Percentiles rank a stretch among this genome's conserved stretches.
Conservation (phyloP, 2,888 invertebrate genomes). For the Mayetiola destructor region DNA sequence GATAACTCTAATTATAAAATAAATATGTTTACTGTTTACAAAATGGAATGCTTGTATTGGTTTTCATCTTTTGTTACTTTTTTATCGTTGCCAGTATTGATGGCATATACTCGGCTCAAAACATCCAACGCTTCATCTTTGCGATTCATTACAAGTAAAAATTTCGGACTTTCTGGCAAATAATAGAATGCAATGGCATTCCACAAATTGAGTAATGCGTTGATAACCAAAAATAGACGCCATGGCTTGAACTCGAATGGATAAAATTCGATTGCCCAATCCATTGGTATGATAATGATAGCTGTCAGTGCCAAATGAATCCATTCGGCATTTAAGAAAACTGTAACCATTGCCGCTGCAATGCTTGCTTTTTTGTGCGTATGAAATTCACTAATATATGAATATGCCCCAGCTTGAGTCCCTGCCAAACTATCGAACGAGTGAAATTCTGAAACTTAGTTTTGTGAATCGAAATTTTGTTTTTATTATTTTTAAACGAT, state of each 20-base stretch:
- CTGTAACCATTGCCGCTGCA: slow-evolving; percentile 42
- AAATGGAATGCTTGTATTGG: neutral
- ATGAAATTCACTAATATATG: slow-evolving; percentile 46
- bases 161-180: slow-evolving; percentile 70
- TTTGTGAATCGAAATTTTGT: neutral
- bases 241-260: slow-evolving; percentile 52
- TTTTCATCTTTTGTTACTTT: slow-evolving; percentile 19
- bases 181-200: slow-evolving; percentile 43
- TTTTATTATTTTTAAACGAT: neutral
- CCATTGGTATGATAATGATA: slow-evolving; percentile 50
- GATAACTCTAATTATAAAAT: neutral
- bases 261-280: slow-evolving; percentile 34
- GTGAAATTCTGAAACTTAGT: slow-evolving; percentile 27
- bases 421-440: slow-evolving; percentile 25
- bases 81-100: slow-evolving; percentile 35
- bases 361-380: slow-evolving; percentile 36
- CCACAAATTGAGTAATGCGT: slow-evolving; percentile 48
- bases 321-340: slow-evolving; percentile 41
- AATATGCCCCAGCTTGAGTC: slow-evolving; percentile 41
- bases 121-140: slow-evolving; percentile 44
- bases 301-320: slow-evolving; percentile 49
- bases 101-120: slow-evolving; percentile 44
- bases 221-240: slow-evolving; percentile 54
- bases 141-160: slow-evolving; percentile 46
- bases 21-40: neutral